Base-by-base conservation (phyloP, 2,888 invertebrate species). In the Oxytorus armatus region DNA sequence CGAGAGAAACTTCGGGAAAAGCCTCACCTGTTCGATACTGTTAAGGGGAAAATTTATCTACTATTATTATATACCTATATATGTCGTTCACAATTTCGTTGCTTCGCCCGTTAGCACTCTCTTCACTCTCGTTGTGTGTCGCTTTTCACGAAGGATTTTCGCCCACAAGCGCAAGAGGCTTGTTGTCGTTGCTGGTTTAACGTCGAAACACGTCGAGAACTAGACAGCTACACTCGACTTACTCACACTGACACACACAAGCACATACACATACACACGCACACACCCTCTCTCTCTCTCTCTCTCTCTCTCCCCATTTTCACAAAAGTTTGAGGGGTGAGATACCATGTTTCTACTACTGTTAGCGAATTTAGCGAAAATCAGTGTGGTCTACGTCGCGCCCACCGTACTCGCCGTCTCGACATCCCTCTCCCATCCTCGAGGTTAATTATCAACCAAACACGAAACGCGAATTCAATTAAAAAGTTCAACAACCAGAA, bases 381-480 rank as follows among this genome's bases (percentile, higher is more conserved):
- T 57, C 57, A 42, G 39, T n/a, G 55, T 8, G 49, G 10, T 49
- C 25, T 23, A 29, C 39, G 42, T 70, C 51, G 39, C 68, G 29
- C 5, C 42, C 23, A 47, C 49, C 72, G 7, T 5, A 44, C 14
- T 39, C 23, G 47, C 36, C 49, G 66, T 25, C 25, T 25, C 11
- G 36, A 47, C 25, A 21, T 81, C 68, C 68, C 55, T n/a, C n/a
- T n/a, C n/a, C n/a, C n/a, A n/a, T n/a, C 36, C 55, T 74, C 75
- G 39, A 73, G 72, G 72, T 82, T 82, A 79, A 83, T 84, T 74
- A 77, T 79, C 76, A 79, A 76, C 75, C 69, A 73, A 81, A 69
- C 55, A 68, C 33, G 66, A 75, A 65, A 77, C 69, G 75, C 33
- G 80, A 84, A 84, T 85, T 82, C 83, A 85, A 88, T 88, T 88